Evolutionary conservation across 2,113 vertebrate species (phyloP).

Genomic region (Crotalus horridus): DNA sequence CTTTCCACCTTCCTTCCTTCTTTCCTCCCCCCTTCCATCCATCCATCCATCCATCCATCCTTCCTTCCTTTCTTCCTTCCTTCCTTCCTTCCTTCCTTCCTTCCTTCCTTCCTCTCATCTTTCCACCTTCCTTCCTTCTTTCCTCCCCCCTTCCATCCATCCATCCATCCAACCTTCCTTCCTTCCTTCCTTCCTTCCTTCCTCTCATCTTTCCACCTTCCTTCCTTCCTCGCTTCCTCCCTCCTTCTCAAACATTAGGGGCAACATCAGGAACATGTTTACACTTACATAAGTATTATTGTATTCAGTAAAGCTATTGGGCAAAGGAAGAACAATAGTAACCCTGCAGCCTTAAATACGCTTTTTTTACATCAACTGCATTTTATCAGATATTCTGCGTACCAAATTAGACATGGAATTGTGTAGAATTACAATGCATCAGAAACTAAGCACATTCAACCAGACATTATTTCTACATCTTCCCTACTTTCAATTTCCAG

Average conservation of each 20-base stretch:
- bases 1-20: too few relatives aligned
- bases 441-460: background rate
- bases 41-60: too few relatives aligned
- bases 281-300: background rate
- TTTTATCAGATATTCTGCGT: background rate
- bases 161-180: too few relatives aligned
- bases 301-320: background rate
- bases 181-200: background rate
- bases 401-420: background rate
- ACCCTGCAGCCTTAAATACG: background rate
- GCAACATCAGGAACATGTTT: background rate
- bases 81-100: too few relatives aligned
- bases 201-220: background rate
- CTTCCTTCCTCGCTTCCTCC: slow-evolving; percentile 35
- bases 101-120: too few relatives aligned
- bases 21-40: too few relatives aligned
- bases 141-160: too few relatives aligned
- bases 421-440: background rate
- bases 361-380: background rate
- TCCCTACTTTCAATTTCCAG: background rate
- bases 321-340: background rate
- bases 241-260: background rate
- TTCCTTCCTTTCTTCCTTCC: too few relatives aligned
- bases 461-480: background rate
- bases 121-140: too few relatives aligned